Conservation (phyloP, 2,888 invertebrate species). For the Sarcophaga rosellei region DNA sequence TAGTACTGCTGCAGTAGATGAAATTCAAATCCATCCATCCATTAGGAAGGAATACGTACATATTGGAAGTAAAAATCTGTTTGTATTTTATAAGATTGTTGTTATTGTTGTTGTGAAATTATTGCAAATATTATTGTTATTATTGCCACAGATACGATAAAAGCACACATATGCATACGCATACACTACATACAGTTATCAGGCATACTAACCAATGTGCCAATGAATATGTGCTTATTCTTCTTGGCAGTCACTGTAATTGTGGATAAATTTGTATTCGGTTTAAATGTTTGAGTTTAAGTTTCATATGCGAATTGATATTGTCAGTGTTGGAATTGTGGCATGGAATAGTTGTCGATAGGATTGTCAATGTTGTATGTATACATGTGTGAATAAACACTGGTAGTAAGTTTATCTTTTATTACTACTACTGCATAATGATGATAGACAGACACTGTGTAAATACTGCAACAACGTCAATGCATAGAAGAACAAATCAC, state of each 20-base stretch:
- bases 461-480: too few species aligned
- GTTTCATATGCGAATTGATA: constrained; percentile 17
- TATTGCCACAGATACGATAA: not conserved
- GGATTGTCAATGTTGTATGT: not conserved
- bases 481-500: too few species aligned
- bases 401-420: constrained; percentile 48
- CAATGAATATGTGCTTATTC: not conserved
- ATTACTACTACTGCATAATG: not conserved
- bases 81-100: constrained; percentile 49
- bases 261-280: too few species aligned
- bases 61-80: constrained; percentile 49
- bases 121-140: constrained; percentile 48
- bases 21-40: constrained; percentile 19
- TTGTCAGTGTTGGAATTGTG: constrained; percentile 28
- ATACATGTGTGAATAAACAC: not conserved
- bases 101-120: constrained; percentile 37
- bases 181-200: not conserved
- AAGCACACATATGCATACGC: too few species aligned
- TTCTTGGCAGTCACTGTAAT: too few species aligned
- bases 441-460: too few species aligned
- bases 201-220: constrained; percentile 10
- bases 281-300: not conserved
- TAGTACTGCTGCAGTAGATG: not conserved
- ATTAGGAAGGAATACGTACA: constrained; percentile 48
- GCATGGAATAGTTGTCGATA: constrained; percentile 16